phyloP scores from a whole-genome alignment of 2,797 vertebrate species.

The Bradypodion pumilum region DNA sequence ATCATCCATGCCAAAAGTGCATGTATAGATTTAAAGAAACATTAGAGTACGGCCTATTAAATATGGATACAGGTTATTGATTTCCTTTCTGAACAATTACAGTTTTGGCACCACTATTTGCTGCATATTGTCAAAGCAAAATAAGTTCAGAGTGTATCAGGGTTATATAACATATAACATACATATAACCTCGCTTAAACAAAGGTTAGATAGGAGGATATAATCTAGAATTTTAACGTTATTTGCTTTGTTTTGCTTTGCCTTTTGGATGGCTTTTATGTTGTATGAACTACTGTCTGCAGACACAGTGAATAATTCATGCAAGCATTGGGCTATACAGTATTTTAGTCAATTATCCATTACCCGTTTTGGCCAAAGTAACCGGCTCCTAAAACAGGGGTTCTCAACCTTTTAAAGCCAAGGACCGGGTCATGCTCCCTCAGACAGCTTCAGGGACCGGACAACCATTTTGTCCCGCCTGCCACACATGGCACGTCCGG shows the following conservation, averaged over 20 bases:
- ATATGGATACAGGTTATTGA: constrained; percentile 48
- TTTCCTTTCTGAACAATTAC: constrained; percentile 52
- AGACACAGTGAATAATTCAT: constrained; percentile 50
- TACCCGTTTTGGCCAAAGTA: constrained; percentile 8
- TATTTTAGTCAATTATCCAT: not conserved
- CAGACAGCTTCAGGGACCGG: too few relatives aligned
- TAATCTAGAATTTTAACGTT: constrained; percentile 47
- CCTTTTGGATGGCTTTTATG: not conserved
- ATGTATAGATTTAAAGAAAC: constrained; percentile 38
- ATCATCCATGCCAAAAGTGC: constrained; percentile 49
- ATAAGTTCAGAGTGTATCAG: constrained; percentile 24
- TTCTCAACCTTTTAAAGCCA: too few relatives aligned
- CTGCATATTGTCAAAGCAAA: constrained; percentile 49
- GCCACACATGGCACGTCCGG: too few relatives aligned
- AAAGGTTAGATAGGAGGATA: constrained; percentile 16
- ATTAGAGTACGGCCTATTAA: constrained; percentile 45
- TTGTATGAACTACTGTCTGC: constrained; percentile 33
- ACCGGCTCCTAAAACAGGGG: not conserved
- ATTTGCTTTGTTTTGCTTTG: constrained; percentile 23
- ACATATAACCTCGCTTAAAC: too few relatives aligned
- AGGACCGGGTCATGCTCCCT: too few relatives aligned
- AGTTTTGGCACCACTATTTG: constrained; percentile 34
- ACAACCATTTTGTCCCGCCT: too few relatives aligned
- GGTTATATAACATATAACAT: constrained; percentile 14
- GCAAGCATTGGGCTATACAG: not conserved